phyloP scores from a whole-genome alignment of 2,113 vertebrate genomes.

The Prinia subflava region DNA sequence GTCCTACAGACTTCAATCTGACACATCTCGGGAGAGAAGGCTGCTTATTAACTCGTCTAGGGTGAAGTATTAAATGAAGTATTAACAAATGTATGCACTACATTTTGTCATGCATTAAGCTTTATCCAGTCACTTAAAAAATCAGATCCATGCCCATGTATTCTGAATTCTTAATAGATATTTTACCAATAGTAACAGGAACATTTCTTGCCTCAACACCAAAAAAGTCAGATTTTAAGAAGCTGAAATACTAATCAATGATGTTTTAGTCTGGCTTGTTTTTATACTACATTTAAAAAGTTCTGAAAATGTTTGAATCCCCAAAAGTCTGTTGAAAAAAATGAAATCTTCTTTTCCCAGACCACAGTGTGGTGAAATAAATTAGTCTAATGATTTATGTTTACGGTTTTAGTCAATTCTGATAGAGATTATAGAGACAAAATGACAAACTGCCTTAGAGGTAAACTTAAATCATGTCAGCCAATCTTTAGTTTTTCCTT shows the following conservation, averaged over 20 bases:
- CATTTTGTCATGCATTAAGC: slow-evolving; percentile 30
- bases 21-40: slow-evolving; percentile 41
- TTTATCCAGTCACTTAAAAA: slow-evolving; percentile 57
- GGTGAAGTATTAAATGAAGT: slow-evolving; percentile 40
- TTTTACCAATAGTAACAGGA: slow-evolving; percentile 33
- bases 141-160: slow-evolving; percentile 9
- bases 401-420: slow-evolving; percentile 89
- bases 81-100: neutral
- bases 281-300: slow-evolving; percentile 54
- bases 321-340: slow-evolving; percentile 73
- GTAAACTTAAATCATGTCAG: slow-evolving; percentile 88
- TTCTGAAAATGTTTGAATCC: slow-evolving; percentile 69
- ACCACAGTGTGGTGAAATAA: slow-evolving; percentile 80
- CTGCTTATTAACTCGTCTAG: slow-evolving; percentile 54
- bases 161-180: slow-evolving; percentile 44
- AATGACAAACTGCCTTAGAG: slow-evolving; percentile 84
- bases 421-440: slow-evolving; percentile 90
- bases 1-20: neutral
- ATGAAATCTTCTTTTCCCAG: slow-evolving; percentile 76
- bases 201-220: slow-evolving; percentile 11
- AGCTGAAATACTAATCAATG: slow-evolving; percentile 67
- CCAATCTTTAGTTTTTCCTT: slow-evolving; percentile 89
- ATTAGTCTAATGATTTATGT: slow-evolving; percentile 91
- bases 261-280: slow-evolving; percentile 34
- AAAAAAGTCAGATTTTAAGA: slow-evolving; percentile 40